These are phyloP conservation scores for Drosophila maculinotata DNA, from an alignment of 2,888 invertebrate species.

Conservation along the genomic window DNA sequence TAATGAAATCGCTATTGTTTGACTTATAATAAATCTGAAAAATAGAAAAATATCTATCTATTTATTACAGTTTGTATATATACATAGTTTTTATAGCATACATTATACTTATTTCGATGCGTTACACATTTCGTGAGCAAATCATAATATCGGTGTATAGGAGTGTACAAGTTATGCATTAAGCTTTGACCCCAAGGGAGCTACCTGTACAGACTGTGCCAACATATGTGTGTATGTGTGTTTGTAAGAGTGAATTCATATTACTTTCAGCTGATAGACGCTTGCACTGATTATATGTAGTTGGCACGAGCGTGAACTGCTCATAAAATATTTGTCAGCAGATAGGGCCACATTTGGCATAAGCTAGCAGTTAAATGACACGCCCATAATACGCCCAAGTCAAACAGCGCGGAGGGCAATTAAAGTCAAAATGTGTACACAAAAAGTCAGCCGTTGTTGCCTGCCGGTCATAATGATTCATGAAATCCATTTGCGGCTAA, in stretches of 20 bases:
- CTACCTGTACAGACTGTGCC: neutral
- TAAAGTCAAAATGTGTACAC: constrained; percentile 57
- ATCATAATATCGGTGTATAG: too few species aligned
- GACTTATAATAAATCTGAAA: too few species aligned
- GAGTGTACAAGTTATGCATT: neutral
- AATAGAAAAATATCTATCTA: too few species aligned
- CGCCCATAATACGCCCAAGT: constrained; percentile 19
- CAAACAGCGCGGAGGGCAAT: constrained; percentile 43
- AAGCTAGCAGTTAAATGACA: constrained; percentile 30
- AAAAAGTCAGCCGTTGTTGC: constrained; percentile 45
- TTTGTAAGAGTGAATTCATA: constrained; percentile 7
- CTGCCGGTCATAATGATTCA: constrained; percentile 52
- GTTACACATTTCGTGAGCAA: too few species aligned
- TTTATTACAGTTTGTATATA: too few species aligned
- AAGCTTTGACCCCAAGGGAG: constrained; percentile 17
- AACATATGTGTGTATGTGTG: neutral
- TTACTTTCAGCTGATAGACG: constrained; percentile 24
- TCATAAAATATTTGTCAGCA: constrained; percentile 52
- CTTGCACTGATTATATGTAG: constrained; percentile 32
- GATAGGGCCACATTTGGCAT: constrained; percentile 28
- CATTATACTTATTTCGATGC: too few species aligned
- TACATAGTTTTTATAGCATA: too few species aligned
- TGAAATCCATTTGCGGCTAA: constrained; percentile 62
- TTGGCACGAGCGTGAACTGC: constrained; percentile 24
- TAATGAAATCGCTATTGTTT: too few species aligned